phyloP scores from a whole-genome alignment of 2,888 invertebrate genomes.

The Blastobasis adustella region DNA sequence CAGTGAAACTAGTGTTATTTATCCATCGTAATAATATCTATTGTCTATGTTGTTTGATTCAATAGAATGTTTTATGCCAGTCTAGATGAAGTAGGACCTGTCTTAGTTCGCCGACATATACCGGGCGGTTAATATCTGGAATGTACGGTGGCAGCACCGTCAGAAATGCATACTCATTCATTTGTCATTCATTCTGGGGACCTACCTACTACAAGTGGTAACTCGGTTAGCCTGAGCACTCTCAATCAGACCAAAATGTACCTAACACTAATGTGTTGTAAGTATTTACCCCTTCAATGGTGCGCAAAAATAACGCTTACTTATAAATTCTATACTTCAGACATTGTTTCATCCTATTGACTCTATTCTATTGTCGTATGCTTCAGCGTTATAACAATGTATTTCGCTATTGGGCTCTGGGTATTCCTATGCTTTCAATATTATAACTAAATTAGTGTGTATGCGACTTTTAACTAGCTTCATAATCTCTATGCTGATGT shows the following conservation, averaged over 20 bases:
- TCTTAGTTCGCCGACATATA: conserved; percentile 50
- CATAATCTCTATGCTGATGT: conserved; percentile 72
- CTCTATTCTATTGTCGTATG: conserved; percentile 70
- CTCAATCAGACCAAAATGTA: conserved; percentile 38
- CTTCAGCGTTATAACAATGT: conserved; percentile 71
- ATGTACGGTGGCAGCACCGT: conserved; percentile 26
- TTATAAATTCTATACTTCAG: conserved; percentile 52
- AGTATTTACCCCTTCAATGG: conserved; percentile 63
- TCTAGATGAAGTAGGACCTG: conserved; percentile 60
- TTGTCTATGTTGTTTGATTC: conserved; percentile 45
- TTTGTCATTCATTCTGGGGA: conserved; percentile 55
- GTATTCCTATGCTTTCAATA: conserved; percentile 74
- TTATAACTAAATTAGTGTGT: conserved; percentile 63
- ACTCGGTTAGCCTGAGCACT: conserved; percentile 46
- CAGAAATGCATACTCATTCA: conserved; percentile 43
- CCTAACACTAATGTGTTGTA: conserved; percentile 63
- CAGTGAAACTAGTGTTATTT: conserved; percentile 33
- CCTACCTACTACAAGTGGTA: conserved; percentile 38
- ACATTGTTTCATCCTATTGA: conserved; percentile 64
- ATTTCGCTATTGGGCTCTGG: conserved; percentile 71
- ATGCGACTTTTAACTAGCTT: conserved; percentile 71
- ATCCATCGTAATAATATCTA: conserved; percentile 29
- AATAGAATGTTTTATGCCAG: conserved; percentile 46
- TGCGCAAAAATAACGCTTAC: conserved; percentile 65
- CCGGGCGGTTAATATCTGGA: conserved; percentile 28